Evolutionary conservation across 2,113 vertebrate species (phyloP), one percentile per base, ranked within the genome.

Genomic region (Thinocorus orbignyianus): DNA sequence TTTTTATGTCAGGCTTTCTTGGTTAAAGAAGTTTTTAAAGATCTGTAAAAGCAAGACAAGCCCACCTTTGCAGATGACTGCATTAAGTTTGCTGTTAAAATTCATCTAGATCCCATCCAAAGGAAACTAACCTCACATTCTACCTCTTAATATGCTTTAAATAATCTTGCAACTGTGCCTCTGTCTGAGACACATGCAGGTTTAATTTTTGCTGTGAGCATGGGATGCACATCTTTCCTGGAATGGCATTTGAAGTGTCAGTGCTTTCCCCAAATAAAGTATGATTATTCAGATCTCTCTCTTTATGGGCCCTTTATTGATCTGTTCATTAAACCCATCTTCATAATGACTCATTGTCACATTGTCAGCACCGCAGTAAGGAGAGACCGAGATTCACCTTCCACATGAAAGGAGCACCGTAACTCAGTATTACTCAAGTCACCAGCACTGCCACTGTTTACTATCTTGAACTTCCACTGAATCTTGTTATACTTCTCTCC

Each of bases 391-490:
- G 37, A 54, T 8, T 22, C 0, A 1, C 39, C 25, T 81, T 49
- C n/a, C 1, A 2, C 10, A n/a, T 33, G 26, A 85, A 57, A 70
- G 65, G 46, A 39, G n/a, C 2, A 0, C 12, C 19, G 0, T 28
- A 14, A 54, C 87, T 44, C 42, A 13, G 30, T 37, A 14, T 19
- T 25, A 4, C 51, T 44, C 2, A 3, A 3, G 14, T 52, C 64
- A 64, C 31, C 20, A 62, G 74, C 61, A 44, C 30, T 28, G 62
- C 49, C 37, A 11, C 22, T 1, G 33, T 17, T 69, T 37, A 20
- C 48, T 37, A 16, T 9, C 65, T 25, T 25, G 9, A 42, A 26
- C 68, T 37, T 48, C 7, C 11, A 23, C 0, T 26, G 13, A 70
- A 26, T 19, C 62, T 44, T 23, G 18, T 7, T 37, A 55, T 19